A percentile compares a stretch with the other conserved stretches of the same genome.
These are phyloP conservation scores for Ophioderma brevispina DNA, from an alignment of 35 echinoderm and acorn worm genomes.

Conservation along the genomic window DNA sequence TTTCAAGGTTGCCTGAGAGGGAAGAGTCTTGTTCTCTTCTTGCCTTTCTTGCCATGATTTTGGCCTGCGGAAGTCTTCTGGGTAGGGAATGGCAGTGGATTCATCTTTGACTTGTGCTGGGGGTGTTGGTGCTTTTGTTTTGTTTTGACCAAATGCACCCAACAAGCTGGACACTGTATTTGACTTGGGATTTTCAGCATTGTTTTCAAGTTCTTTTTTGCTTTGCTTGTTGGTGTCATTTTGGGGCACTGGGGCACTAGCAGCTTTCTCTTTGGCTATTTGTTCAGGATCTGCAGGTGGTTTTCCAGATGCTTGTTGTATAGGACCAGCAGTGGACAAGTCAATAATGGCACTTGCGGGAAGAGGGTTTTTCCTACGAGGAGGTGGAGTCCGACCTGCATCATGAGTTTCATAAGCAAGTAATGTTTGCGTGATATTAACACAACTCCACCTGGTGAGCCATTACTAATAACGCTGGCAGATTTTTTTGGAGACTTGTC, in stretches of 20 bases:
- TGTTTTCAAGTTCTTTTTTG: background rate
- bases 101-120: background rate
- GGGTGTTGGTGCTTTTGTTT: background rate
- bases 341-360: constrained; percentile 3
- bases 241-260: background rate
- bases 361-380: background rate
- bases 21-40: background rate
- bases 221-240: background rate
- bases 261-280: constrained; percentile 4
- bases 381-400: background rate
- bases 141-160: background rate
- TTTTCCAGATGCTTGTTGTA: background rate
- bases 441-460: background rate
- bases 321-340: background rate
- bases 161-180: background rate
- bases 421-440: background rate
- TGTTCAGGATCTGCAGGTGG: background rate
- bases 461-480: background rate
- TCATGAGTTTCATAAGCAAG: background rate
- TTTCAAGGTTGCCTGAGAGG: background rate
- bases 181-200: background rate
- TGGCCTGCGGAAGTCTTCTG: constrained; percentile 38
- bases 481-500: background rate
- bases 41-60: constrained; percentile 6
- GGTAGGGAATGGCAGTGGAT: constrained; percentile 30